phyloP scores from a whole-genome alignment of 92 coral and sea anemone species.

The Porites divaricata region DNA sequence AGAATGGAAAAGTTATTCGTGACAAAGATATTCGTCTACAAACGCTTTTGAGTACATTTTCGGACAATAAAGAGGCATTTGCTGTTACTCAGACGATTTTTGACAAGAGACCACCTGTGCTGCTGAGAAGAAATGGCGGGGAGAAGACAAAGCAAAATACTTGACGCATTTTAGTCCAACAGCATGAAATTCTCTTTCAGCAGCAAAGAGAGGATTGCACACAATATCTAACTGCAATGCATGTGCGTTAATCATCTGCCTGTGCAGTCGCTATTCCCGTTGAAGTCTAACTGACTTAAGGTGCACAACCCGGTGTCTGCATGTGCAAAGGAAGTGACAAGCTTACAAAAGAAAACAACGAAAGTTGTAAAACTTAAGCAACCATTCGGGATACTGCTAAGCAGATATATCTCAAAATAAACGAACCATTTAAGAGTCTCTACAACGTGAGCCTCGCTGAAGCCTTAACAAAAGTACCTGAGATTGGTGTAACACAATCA shows the following conservation, averaged over 20 bases:
- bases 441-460: neutral
- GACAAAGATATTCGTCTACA: neutral
- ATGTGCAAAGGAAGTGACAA: neutral
- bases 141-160: neutral
- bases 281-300: neutral
- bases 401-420: neutral
- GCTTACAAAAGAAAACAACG: neutral
- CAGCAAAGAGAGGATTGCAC: neutral
- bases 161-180: neutral
- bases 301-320: neutral
- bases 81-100: neutral
- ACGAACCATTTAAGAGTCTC: neutral
- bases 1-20: neutral
- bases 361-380: neutral
- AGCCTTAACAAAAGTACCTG: constrained; percentile 1
- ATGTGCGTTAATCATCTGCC: neutral
- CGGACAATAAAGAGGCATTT: neutral
- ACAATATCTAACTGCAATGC: neutral
- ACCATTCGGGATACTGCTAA: neutral
- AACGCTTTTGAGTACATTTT: neutral
- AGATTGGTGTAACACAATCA: neutral
- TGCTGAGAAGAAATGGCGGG: neutral
- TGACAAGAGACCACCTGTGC: neutral
- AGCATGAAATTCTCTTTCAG: neutral
- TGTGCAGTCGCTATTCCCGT: neutral